Evolutionary conservation across 2,888 invertebrate species (phyloP).

Genomic region (Tolmerus cingulatus): DNA sequence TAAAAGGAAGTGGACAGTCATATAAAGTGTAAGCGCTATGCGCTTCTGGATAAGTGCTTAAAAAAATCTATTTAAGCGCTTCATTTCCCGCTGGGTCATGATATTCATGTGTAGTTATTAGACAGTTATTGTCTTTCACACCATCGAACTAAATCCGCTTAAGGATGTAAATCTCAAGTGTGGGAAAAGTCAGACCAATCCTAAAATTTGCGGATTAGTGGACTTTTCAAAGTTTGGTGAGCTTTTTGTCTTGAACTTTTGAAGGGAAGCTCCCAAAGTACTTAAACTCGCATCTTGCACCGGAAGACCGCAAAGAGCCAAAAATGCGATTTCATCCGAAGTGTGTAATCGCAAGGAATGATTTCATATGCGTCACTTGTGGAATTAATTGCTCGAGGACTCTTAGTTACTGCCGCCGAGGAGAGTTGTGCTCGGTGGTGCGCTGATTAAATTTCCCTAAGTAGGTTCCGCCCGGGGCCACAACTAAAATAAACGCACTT

Average conservation of each 20-base stretch:
- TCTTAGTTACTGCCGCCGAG: not conserved
- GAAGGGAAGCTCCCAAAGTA: not conserved
- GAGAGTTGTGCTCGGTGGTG: not conserved
- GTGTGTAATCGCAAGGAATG: not conserved
- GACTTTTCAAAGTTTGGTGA: not conserved
- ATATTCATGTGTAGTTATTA: not conserved
- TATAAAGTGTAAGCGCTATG: too few species aligned
- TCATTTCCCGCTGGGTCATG: too few species aligned
- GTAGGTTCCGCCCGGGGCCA: constrained; percentile 18
- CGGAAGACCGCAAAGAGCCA: not conserved
- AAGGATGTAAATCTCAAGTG: not conserved
- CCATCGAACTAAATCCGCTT: not conserved
- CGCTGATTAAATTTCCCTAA: constrained; percentile 33
- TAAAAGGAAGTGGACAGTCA: too few species aligned
- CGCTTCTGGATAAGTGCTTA: too few species aligned
- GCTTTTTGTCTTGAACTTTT: not conserved
- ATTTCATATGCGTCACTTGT: not conserved
- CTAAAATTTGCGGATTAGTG: not conserved
- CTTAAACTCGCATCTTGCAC: not conserved
- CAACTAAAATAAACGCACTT: constrained; percentile 34
- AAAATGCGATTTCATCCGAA: not conserved
- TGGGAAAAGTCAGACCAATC: not conserved
- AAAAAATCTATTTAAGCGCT: too few species aligned
- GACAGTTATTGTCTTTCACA: not conserved
- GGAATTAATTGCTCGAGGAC: not conserved